Evolutionary conservation across 2,888 invertebrate species (phyloP).

Genomic region (Trichopria drosophilae): DNA sequence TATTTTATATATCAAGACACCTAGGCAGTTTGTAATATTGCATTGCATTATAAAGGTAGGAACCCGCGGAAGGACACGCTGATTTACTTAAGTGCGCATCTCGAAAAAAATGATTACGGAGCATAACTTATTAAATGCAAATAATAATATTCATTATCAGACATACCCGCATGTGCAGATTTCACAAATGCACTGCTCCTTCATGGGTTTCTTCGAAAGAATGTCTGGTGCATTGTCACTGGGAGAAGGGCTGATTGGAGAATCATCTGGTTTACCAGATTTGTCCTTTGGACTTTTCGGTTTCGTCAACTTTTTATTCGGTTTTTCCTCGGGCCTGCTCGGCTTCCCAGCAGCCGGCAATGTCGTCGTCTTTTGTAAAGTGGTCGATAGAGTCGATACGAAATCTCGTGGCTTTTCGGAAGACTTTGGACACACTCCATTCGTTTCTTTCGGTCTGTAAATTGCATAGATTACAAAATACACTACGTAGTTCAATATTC

Average conservation of each 20-base stretch:
- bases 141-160: too few relatives aligned
- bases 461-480: slow-evolving; percentile 3
- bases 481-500: too few relatives aligned
- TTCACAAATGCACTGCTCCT: slow-evolving; percentile 87
- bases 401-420: slow-evolving; percentile 46
- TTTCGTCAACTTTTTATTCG: slow-evolving; percentile 35
- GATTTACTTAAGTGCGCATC: too few relatives aligned
- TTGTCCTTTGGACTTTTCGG: slow-evolving; percentile 35
- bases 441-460: too few relatives aligned
- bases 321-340: slow-evolving; percentile 38
- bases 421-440: slow-evolving; percentile 42
- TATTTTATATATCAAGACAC: too few relatives aligned
- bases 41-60: too few relatives aligned
- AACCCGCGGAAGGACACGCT: too few relatives aligned
- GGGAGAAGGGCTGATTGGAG: slow-evolving; percentile 18
- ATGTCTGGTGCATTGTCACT: slow-evolving; percentile 43
- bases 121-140: too few relatives aligned
- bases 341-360: slow-evolving; percentile 43
- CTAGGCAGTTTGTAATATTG: too few relatives aligned
- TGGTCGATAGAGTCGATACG: slow-evolving; percentile 36
- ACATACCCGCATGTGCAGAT: slow-evolving; percentile 89
- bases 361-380: neutral
- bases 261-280: too few relatives aligned
- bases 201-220: slow-evolving; percentile 59
- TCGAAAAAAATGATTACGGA: too few relatives aligned